Percentiles rank a stretch among this genome's conserved stretches.
These are phyloP conservation scores for Acanthosoma haemorrhoidale DNA, from an alignment of 2,888 invertebrate species.

Conservation along the genomic window DNA sequence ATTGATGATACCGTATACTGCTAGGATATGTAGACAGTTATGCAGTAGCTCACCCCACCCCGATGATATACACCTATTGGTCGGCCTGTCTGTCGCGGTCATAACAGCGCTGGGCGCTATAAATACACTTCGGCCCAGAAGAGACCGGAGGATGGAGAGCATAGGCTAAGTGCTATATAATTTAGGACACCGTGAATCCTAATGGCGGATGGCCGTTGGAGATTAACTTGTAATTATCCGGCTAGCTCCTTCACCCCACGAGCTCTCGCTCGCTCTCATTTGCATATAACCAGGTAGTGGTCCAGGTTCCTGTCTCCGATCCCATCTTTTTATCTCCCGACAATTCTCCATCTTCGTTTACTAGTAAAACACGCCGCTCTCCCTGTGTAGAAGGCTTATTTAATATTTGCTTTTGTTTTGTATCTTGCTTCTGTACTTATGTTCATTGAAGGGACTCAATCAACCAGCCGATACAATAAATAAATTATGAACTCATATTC, in stretches of 20 bases:
- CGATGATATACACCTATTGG: background rate
- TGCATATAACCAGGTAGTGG: background rate
- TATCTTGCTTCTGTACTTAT: no score
- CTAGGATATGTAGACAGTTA: no score
- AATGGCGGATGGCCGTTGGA: background rate
- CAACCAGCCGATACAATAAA: no score
- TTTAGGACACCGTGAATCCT: conserved; percentile 5
- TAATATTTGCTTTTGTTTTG: no score
- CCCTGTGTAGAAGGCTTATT: no score
- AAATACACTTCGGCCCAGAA: background rate
- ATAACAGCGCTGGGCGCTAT: background rate
- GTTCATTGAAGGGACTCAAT: no score
- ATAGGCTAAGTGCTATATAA: background rate
- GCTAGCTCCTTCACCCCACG: background rate
- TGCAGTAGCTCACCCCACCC: no score
- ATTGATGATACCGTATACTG: no score
- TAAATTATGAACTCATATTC: no score
- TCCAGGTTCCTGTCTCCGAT: conserved; percentile 3
- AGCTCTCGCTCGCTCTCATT: background rate
- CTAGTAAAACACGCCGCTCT: background rate
- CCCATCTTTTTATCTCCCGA: background rate
- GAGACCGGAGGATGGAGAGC: no score
- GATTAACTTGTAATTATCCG: conserved; percentile 6
- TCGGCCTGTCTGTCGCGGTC: background rate
- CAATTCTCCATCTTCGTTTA: background rate